Conservation (phyloP, 2,113 vertebrate species). For the Phylloscopus trochiloides region DNA sequence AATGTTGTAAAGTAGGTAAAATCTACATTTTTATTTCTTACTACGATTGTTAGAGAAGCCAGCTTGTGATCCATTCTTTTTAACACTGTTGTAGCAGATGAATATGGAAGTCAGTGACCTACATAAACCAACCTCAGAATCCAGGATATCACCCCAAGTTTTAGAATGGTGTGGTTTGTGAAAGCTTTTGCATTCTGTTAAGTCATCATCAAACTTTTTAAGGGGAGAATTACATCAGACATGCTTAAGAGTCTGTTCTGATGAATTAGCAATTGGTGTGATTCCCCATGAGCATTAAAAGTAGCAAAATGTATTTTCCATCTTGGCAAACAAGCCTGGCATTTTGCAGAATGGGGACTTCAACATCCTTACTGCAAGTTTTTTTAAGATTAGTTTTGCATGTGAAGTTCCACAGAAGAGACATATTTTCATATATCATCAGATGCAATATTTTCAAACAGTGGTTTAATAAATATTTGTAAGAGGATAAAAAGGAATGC, state of each 20-base stretch:
- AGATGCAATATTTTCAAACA: neutral
- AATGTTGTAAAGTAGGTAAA: neutral
- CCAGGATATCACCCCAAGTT: neutral
- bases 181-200: neutral
- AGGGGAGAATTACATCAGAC: neutral
- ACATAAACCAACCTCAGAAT: neutral
- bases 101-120: neutral
- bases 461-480: neutral
- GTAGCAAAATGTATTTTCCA: neutral
- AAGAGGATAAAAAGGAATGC: neutral
- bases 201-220: neutral
- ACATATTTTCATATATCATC: neutral
- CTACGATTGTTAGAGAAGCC: neutral
- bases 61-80: neutral
- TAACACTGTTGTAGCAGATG: neutral
- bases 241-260: neutral
- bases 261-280: neutral
- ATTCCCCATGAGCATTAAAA: neutral
- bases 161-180: neutral
- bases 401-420: neutral
- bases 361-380: neutral
- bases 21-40: neutral
- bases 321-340: neutral
- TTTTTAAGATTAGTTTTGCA: neutral
- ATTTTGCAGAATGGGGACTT: neutral